Evolutionary conservation across 2,797 vertebrate genomes (phyloP).

Genomic region (Crocodylus rhombifer): DNA sequence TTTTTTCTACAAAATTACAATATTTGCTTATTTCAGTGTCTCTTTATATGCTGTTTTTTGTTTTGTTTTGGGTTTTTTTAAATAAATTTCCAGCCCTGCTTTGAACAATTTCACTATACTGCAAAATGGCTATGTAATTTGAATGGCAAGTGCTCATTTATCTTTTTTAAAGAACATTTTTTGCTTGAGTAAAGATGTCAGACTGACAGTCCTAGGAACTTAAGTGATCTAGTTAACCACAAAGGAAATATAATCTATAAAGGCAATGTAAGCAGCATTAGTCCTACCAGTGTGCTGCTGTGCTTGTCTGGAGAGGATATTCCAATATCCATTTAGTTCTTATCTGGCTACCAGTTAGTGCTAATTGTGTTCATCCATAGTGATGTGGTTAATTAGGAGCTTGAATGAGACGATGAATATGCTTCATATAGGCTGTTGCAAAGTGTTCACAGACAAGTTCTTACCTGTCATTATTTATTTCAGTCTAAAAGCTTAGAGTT

Average conservation of each 20-base stretch:
- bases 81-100: background rate
- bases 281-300: background rate
- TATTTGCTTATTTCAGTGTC: background rate
- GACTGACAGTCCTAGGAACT: background rate
- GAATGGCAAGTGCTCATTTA: background rate
- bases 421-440: background rate
- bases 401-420: background rate
- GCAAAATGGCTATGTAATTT: background rate
- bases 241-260: background rate
- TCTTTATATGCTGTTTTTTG: too few species aligned
- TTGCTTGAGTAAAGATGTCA: background rate
- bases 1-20: background rate
- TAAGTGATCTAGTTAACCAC: slow-evolving; percentile 23
- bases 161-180: background rate
- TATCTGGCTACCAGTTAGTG: background rate
- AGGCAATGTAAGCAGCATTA: background rate
- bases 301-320: background rate
- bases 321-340: background rate
- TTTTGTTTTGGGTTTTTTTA: background rate
- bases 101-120: background rate
- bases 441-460: background rate
- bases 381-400: background rate
- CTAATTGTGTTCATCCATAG: background rate
- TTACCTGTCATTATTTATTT: background rate
- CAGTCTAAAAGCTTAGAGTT: background rate